A percentile compares a stretch with the other conserved stretches of the same genome.
These are phyloP conservation scores for Datnioides undecimradiatus DNA, from an alignment of 2,113 vertebrate genomes.

Conservation along the genomic window DNA sequence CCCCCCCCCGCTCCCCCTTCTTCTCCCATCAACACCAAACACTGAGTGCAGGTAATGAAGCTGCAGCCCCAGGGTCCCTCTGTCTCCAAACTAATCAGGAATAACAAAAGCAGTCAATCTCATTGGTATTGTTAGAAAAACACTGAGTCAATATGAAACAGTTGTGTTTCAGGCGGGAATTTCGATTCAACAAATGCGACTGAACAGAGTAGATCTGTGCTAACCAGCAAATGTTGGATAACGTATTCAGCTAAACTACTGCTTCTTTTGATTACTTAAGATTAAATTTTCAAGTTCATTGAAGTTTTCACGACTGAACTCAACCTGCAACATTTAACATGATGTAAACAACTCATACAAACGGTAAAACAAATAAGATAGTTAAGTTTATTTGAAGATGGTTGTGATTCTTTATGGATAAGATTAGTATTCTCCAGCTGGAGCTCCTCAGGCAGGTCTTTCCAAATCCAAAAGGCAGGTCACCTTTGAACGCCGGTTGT, in stretches of 20 bases:
- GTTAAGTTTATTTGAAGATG: neutral
- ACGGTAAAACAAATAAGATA: neutral
- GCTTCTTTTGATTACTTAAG: constrained; percentile 30
- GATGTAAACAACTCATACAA: neutral
- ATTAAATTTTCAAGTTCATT: constrained; percentile 20
- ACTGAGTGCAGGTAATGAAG: constrained; percentile 54
- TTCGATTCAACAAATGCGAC: neutral
- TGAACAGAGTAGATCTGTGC: too few species aligned
- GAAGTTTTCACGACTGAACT: neutral
- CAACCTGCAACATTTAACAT: neutral
- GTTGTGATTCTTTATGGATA: neutral
- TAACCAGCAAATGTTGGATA: neutral
- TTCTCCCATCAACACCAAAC: constrained; percentile 51
- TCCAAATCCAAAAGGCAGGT: constrained; percentile 22
- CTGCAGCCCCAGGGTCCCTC: constrained; percentile 55
- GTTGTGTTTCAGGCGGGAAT: neutral
- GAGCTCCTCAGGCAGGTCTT: constrained; percentile 23
- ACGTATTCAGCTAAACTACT: neutral
- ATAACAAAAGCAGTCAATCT: constrained; percentile 61
- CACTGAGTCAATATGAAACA: constrained; percentile 1
- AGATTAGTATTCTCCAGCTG: constrained; percentile 17
- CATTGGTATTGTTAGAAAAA: constrained; percentile 38
- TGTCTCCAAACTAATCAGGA: constrained; percentile 59
- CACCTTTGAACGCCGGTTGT: constrained; percentile 28
- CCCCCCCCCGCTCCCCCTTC: neutral